Evolutionary conservation across 2,113 vertebrate species (phyloP), one percentile per base, ranked within the genome.

Genomic region (Ptychochromis oligacanthus): DNA sequence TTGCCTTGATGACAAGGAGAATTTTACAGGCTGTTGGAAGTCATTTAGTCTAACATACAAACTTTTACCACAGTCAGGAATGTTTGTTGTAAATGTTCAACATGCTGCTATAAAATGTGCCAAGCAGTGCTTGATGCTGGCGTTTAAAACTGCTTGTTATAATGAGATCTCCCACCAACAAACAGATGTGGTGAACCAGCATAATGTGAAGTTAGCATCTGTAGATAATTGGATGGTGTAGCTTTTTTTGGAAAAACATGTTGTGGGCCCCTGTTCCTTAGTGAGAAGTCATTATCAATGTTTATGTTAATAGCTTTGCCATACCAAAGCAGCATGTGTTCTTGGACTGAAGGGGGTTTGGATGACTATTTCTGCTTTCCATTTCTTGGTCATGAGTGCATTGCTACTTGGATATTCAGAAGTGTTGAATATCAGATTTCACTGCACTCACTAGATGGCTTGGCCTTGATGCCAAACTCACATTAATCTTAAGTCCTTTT

Each of bases 81-180:
- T 89, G 90, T 91, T 94, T 92, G 88, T 88, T 93, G 91, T 93
- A 92, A 94, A 93, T 87, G 91, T 80, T 89, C 86, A 87, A 93
- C 91, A 91, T 15, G 72, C 83, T 85, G 91, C 86, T 87, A 75
- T 93, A 93, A 95, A 93, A 92, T 89, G 91, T 89, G 85, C 80
- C 90, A 92, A 90, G 89, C 87, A 14, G 90, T 31, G 91, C 87
- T 93, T 87, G 86, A 91, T 91, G 84, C 60, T 65, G 86, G 77
- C 77, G 65, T 90, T 89, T 91, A 88, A 91, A 91, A 91, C 87
- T 59, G 79, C 91, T 89, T 64, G 84, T 92, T 92, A 82, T 95
- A 95, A 95, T 94, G 94, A 94, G 92, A 92, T 94, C 93, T 92
- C 94, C 94, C 91, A 90, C 93, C 87, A 93, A 91, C 93, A 91